Evolutionary conservation across 2,113 vertebrate genomes (phyloP).

Genomic region (Lepidothrix coronata): DNA sequence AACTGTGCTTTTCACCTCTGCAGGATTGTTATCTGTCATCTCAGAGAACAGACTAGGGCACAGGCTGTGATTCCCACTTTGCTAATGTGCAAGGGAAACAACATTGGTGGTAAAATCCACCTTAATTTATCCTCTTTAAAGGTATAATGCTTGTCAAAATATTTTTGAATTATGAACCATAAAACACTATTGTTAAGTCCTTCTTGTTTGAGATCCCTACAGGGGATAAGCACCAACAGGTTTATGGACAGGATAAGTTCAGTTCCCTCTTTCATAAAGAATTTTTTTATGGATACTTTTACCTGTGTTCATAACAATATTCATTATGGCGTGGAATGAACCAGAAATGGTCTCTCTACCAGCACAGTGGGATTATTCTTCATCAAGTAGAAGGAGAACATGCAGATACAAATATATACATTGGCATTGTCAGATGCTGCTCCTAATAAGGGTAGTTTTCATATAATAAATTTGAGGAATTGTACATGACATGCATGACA

Average conservation of each 20-base stretch:
- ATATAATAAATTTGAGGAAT: background rate
- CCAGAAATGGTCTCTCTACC: background rate
- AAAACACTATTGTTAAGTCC: background rate
- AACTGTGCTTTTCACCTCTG: background rate
- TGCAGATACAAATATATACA: background rate
- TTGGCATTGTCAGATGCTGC: background rate
- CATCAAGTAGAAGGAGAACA: background rate
- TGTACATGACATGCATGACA: rapidly evolving
- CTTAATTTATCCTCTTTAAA: background rate
- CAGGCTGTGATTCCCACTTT: background rate
- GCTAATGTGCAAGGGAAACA: background rate
- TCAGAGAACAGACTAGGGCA: background rate
- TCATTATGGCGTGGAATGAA: background rate
- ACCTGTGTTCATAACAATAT: background rate
- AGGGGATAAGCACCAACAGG: background rate
- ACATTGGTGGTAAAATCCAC: background rate
- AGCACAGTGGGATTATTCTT: background rate
- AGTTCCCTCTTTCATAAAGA: background rate
- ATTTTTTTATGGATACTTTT: background rate
- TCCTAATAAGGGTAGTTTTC: background rate
- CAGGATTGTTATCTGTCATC: background rate
- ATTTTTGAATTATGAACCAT: background rate
- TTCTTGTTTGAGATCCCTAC: background rate
- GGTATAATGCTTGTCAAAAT: background rate
- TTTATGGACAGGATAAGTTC: background rate